phyloP scores from a whole-genome alignment of 2,797 vertebrate species.

The Rhynchonycteris naso region DNA sequence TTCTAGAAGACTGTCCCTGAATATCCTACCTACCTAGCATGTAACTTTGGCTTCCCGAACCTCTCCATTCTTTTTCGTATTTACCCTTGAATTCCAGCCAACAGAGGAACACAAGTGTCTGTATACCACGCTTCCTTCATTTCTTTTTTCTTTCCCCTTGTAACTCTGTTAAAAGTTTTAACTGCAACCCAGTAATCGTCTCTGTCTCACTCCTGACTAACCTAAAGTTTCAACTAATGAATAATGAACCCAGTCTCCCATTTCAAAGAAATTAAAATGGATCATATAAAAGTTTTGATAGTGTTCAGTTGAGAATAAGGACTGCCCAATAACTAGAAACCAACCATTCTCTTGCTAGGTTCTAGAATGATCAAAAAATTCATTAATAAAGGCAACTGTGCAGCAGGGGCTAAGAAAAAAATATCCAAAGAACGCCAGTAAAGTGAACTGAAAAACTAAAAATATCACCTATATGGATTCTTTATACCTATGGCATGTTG shows the following conservation, averaged over 20 bases:
- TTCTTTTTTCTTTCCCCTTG: neutral
- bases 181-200: neutral
- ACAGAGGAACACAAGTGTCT: neutral
- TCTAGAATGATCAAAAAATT: constrained; percentile 42
- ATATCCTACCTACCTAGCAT: neutral
- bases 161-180: constrained; percentile 35
- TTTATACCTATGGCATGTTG: neutral
- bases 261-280: constrained; percentile 9
- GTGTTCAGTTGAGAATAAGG: neutral
- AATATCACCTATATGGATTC: neutral
- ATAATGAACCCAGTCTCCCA: neutral
- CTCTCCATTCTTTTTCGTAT: neutral
- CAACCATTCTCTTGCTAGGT: neutral
- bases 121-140: neutral
- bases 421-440: neutral
- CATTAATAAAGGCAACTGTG: neutral
- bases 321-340: neutral
- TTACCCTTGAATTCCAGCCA: neutral
- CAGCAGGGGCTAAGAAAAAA: neutral
- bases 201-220: neutral
- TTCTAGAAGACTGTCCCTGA: neutral
- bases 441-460: neutral
- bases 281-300: constrained; percentile 9
- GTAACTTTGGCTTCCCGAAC: neutral
- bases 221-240: neutral